Evolutionary conservation across 2,113 vertebrate species (phyloP).

Genomic region (Eonycteris spelaea): DNA sequence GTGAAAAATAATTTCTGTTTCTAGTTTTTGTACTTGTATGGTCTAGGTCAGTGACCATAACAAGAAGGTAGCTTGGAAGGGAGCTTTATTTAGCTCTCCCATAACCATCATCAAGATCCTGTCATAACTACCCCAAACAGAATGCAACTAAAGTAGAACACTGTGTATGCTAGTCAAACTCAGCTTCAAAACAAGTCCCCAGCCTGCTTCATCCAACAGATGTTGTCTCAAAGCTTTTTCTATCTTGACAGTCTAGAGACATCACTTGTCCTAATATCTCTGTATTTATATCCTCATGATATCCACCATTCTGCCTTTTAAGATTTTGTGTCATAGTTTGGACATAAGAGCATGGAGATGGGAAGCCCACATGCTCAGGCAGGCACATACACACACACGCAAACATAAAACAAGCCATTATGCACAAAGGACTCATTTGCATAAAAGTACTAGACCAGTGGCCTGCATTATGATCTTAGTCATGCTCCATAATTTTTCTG

Average conservation of each 20-base stretch:
- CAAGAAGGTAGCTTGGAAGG: background rate
- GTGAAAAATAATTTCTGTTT: conserved; percentile 17
- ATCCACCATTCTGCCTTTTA: background rate
- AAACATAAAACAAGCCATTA: background rate
- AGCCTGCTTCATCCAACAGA: background rate
- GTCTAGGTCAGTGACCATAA: background rate
- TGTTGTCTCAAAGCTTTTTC: background rate
- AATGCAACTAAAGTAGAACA: background rate
- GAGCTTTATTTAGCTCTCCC: background rate
- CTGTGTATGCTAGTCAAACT: background rate
- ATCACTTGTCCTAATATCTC: background rate
- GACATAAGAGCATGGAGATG: background rate
- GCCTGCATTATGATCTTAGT: background rate
- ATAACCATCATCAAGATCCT: background rate
- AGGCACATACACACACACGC: background rate
- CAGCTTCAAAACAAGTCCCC: background rate
- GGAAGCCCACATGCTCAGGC: background rate
- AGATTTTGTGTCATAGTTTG: background rate
- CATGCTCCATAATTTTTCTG: background rate
- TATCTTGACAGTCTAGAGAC: background rate
- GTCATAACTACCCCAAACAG: background rate
- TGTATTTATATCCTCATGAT: background rate
- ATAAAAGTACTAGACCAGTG: background rate
- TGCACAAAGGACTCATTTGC: background rate
- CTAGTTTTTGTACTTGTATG: background rate